Evolutionary conservation across 2,888 invertebrate species (phyloP), one percentile per base, ranked within the genome.

Genomic region (Lagria hirta): DNA sequence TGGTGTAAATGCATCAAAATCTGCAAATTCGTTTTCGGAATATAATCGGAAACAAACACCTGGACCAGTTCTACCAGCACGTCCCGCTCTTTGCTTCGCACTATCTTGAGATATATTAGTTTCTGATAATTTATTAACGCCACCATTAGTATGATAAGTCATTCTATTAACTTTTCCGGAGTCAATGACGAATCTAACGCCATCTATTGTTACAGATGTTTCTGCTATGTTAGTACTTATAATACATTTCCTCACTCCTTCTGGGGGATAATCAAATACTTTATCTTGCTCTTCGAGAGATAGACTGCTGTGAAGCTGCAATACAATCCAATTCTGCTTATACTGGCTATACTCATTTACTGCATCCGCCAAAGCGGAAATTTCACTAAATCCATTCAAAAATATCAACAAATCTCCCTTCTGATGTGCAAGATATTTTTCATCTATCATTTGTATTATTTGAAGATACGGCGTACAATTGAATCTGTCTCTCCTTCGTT

Each of bases 201-300:
- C 98, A 68, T 99, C 99, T 37, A 99, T 97, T 0, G 99, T 99
- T 2, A 99, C 87, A 0, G 97, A 97, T 0, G 99, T 99, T 75
- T 99, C 99, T 0, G 99, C 97, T 43, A 99, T 98, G 65, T 99
- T 99, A 1, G 99, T 99, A 0, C 96, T 92, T 1, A 99, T 84
- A 46, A 99, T 93, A 69, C 97, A 98, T 69, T 99, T 99, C 36
- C 99, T 79, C 2, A 93, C 82, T 3, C 95, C 92, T 38, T 94
- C 91, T 1, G 97, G 97, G 1, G 97, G 84, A 63, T 93, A 90
- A 66, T 97, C 94, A 67, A 99, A 99, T 4, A 87, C 96, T 76
- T 94, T 96, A 68, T 99, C 97, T 72, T 99, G 99, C 64, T 99
- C 97, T 35, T 84, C 83, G 1, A 98, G 78, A 0, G 96, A 93